Evolutionary conservation across 2,888 invertebrate genomes (phyloP).

Genomic region (Yponomeuta cagnagella): DNA sequence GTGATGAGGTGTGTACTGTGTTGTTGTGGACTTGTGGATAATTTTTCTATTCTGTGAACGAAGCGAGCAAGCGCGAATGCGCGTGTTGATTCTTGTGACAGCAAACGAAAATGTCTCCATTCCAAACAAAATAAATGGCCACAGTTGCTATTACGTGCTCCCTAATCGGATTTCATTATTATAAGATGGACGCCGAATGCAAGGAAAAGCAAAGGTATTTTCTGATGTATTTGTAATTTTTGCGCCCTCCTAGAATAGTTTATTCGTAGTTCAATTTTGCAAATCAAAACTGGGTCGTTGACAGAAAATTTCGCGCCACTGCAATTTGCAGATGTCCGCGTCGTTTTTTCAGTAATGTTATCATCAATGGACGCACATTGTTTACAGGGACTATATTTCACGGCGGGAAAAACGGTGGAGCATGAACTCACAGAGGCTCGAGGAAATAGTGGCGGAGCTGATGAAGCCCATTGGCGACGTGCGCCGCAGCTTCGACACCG

Average conservation of each 20-base stretch:
- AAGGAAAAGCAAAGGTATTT: slow-evolving; percentile 48
- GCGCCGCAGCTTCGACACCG: slow-evolving; percentile 61
- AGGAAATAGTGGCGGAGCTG: slow-evolving; percentile 63
- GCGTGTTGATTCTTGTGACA: slow-evolving; percentile 34
- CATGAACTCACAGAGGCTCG: slow-evolving; percentile 63
- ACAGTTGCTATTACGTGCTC: slow-evolving; percentile 69
- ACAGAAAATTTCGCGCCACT: slow-evolving; percentile 69
- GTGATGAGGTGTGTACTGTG: too few species aligned
- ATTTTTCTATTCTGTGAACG: slow-evolving; percentile 9
- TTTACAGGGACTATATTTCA: slow-evolving; percentile 56
- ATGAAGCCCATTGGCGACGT: slow-evolving; percentile 61
- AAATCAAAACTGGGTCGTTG: slow-evolving; percentile 50
- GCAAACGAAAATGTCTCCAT: slow-evolving; percentile 47
- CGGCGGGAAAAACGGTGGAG: slow-evolving; percentile 59
- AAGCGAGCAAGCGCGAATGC: background rate
- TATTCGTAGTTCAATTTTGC: slow-evolving; percentile 26
- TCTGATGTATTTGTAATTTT: slow-evolving; percentile 6
- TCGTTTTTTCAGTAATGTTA: slow-evolving; percentile 50
- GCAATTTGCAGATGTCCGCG: slow-evolving; percentile 31
- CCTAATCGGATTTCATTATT: slow-evolving; percentile 58
- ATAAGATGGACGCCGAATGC: slow-evolving; percentile 67
- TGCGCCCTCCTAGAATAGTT: background rate
- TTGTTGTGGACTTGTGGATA: too few species aligned
- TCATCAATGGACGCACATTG: slow-evolving; percentile 42
- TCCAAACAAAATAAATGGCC: slow-evolving; percentile 73